Evolutionary conservation across 1,140 invertebrate species (phyloP).

Genomic region (Scaptomyza graminum): DNA sequence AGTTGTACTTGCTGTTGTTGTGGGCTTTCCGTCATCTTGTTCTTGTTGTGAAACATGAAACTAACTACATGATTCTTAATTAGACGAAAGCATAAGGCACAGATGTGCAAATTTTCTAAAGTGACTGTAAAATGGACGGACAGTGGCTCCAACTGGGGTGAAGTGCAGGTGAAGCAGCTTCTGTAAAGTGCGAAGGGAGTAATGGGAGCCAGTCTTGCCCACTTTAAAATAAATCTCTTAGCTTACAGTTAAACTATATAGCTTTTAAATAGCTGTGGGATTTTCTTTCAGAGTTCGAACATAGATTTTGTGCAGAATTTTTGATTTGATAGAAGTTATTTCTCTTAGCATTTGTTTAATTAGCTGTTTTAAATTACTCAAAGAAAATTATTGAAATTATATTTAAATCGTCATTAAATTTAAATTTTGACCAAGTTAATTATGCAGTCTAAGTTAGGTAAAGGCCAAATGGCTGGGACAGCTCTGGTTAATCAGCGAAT

Average conservation of each 20-base stretch:
- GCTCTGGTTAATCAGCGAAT: slow-evolving; percentile 46
- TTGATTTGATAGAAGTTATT: too few relatives aligned
- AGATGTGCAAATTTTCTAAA: slow-evolving; percentile 68
- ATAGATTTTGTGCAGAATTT: too few relatives aligned
- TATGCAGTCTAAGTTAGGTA: slow-evolving; percentile 9
- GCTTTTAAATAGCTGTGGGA: too few relatives aligned
- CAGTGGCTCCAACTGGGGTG: neutral
- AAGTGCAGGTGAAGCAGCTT: slow-evolving; percentile 27
- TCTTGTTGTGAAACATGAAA: slow-evolving; percentile 56
- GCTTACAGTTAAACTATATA: too few relatives aligned
- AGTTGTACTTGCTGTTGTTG: slow-evolving; percentile 28
- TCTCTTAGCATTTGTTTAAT: neutral
- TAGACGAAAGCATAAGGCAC: slow-evolving; percentile 53
- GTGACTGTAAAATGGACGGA: slow-evolving; percentile 38
- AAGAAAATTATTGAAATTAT: neutral
- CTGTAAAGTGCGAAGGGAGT: too few relatives aligned
- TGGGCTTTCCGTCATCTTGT: slow-evolving; percentile 10
- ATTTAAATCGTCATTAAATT: neutral
- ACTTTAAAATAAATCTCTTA: neutral
- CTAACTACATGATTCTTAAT: slow-evolving; percentile 68
- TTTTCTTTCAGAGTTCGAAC: too few relatives aligned
- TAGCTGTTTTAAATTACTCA: neutral
- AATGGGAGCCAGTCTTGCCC: neutral
- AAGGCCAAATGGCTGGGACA: slow-evolving; percentile 11
- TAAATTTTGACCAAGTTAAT: neutral